Conservation (phyloP, 23 tunicate genomes). For the Pegea sp. region DNA sequence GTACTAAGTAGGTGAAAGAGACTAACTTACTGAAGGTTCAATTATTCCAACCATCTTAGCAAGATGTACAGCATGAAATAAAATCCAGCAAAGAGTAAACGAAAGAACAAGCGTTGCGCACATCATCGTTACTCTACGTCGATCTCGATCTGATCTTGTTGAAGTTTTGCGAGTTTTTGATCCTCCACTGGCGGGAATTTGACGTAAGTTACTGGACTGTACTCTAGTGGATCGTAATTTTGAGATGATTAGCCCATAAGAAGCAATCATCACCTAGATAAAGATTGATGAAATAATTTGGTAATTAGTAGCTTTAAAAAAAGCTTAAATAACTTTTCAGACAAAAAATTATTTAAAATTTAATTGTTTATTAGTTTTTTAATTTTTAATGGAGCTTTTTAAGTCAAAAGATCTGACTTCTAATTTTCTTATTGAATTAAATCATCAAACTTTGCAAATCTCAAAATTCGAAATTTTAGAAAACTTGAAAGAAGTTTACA, state of each 20-base stretch:
- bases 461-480: background rate
- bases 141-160: conserved; percentile 26
- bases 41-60: conserved; percentile 36
- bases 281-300: too few species aligned
- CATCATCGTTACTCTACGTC: conserved; percentile 57
- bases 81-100: conserved; percentile 55
- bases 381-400: background rate
- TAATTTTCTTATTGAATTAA: background rate
- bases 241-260: conserved; percentile 40
- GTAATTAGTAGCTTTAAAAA: background rate
- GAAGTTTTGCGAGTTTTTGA: conserved; percentile 4
- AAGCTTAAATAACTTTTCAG: too few species aligned
- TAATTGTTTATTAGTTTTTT: background rate
- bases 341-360: too few species aligned
- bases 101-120: conserved; percentile 44
- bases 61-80: conserved; percentile 36
- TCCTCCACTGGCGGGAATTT: background rate
- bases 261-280: conserved; percentile 32
- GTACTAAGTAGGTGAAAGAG: too few species aligned
- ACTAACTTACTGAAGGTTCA: too few species aligned
- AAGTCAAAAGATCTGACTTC: background rate
- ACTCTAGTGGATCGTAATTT: conserved; percentile 5
- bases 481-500: background rate
- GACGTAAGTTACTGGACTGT: background rate
- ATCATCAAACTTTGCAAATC: too few species aligned